Percentiles rank a stretch among this genome's conserved stretches.
phyloP scores from a whole-genome alignment of 2,797 vertebrate species.

The Australoheros facetus region DNA sequence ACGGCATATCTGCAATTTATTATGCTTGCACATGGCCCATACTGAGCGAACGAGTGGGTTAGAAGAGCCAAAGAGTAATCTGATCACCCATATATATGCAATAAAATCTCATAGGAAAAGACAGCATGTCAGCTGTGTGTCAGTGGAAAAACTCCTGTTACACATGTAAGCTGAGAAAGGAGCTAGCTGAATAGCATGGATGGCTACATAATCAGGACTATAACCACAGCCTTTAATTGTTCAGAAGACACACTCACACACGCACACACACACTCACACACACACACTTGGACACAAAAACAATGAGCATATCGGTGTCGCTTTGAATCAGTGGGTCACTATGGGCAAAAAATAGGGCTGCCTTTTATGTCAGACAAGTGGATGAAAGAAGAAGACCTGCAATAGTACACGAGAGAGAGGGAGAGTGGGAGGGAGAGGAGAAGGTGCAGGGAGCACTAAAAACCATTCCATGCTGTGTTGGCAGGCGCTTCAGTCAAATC shows the following conservation, averaged over 20 bases:
- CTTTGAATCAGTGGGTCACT: conserved; percentile 58
- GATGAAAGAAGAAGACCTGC: conserved; percentile 44
- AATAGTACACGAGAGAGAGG: not conserved
- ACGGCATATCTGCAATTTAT: conserved; percentile 54
- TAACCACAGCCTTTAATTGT: conserved; percentile 28
- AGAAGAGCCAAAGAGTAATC: conserved; percentile 69
- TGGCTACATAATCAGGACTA: conserved; percentile 33
- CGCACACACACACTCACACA: not conserved
- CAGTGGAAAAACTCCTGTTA: conserved; percentile 62
- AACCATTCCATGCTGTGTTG: conserved; percentile 73
- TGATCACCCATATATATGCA: conserved; percentile 67
- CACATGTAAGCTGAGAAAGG: conserved; percentile 62
- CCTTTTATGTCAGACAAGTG: conserved; percentile 59
- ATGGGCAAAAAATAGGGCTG: conserved; percentile 42
- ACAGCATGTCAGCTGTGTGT: conserved; percentile 67
- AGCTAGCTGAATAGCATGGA: conserved; percentile 31
- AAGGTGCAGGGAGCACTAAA: conserved; percentile 39
- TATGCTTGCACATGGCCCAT: conserved; percentile 63
- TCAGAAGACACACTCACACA: conserved; percentile 8
- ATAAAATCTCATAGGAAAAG: conserved; percentile 71
- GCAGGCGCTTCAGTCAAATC: conserved; percentile 78
- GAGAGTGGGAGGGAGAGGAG: conserved; percentile 10
- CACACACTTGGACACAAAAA: conserved; percentile 25
- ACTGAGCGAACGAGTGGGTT: conserved; percentile 42
- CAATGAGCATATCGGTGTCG: conserved; percentile 58